phyloP scores from a whole-genome alignment of 2,888 invertebrate genomes.

The Malthinus flaveolus region DNA sequence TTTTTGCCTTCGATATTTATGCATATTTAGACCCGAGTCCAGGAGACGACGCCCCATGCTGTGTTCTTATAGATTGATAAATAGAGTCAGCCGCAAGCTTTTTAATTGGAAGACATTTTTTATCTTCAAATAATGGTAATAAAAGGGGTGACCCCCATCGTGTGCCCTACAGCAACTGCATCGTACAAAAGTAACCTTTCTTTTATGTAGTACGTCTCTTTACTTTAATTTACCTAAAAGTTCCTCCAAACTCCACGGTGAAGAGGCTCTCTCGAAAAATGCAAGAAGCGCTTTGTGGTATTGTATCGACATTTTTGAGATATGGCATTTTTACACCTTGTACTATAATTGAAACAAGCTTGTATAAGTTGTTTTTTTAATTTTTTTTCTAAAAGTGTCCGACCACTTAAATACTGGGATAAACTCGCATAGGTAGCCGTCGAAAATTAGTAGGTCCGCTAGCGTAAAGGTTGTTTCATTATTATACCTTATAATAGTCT shows the following conservation, averaged over 20 bases:
- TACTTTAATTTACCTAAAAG: background rate
- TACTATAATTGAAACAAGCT: constrained; percentile 47
- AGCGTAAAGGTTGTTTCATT: constrained; percentile 38
- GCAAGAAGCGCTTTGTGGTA: constrained; percentile 1
- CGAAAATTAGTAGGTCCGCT: constrained; percentile 25
- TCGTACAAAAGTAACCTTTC: constrained; percentile 40
- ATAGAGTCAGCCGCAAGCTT: constrained; percentile 54
- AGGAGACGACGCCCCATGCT: constrained; percentile 50
- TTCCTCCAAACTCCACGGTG: background rate
- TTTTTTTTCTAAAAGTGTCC: constrained; percentile 11
- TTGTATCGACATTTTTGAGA: constrained; percentile 31
- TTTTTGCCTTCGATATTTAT: constrained; percentile 49
- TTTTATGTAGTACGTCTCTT: constrained; percentile 11
- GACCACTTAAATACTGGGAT: constrained; percentile 10
- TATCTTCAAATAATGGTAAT: constrained; percentile 55
- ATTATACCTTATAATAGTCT: constrained; percentile 40
- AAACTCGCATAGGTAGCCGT: constrained; percentile 5
- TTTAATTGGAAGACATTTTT: constrained; percentile 57
- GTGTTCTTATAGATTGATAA: constrained; percentile 55
- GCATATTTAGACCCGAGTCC: constrained; percentile 46
- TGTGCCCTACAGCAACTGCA: constrained; percentile 37
- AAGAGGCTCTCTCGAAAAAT: constrained; percentile 1
- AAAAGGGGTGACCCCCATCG: constrained; percentile 50
- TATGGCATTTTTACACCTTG: constrained; percentile 46
- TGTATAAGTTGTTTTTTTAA: constrained; percentile 45